Conservation (phyloP, 2,113 vertebrate species). For the Sprattus sprattus region DNA sequence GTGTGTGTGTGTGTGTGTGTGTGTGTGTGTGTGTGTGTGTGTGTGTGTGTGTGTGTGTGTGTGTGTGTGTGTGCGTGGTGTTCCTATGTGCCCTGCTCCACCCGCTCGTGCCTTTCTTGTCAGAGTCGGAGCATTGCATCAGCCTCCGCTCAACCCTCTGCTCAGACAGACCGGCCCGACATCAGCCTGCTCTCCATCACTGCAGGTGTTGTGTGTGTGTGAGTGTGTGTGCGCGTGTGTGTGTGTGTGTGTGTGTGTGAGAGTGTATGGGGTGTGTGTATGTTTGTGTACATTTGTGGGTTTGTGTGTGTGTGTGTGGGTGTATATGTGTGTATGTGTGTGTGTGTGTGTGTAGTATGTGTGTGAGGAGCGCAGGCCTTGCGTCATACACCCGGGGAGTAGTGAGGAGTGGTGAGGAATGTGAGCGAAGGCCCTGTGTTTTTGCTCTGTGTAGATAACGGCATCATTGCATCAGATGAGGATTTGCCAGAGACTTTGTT, state of each 20-base stretch:
- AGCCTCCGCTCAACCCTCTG: background rate
- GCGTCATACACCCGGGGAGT: background rate
- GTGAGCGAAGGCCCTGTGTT: background rate
- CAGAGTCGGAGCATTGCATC: background rate
- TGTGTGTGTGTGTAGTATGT: background rate
- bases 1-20: no score
- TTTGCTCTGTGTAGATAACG: background rate
- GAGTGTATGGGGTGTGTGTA: background rate
- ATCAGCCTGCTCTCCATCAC: background rate
- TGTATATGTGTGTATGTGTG: background rate
- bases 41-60: background rate
- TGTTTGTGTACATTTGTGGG: background rate
- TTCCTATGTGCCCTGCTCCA: background rate
- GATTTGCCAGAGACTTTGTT: background rate
- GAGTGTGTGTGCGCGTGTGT: constrained; percentile 7
- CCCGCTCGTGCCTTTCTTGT: background rate
- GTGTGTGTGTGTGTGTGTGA: constrained; percentile 2
- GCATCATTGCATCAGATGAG: background rate
- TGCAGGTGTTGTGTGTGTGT: constrained; percentile 1
- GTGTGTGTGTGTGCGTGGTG: background rate
- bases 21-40: no score
- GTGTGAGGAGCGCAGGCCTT: background rate
- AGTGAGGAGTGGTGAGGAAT: background rate
- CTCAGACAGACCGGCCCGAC: background rate
- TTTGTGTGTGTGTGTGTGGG: background rate